Evolutionary conservation across 2,888 invertebrate genomes (phyloP).

Genomic region (Mycalesis mineus): DNA sequence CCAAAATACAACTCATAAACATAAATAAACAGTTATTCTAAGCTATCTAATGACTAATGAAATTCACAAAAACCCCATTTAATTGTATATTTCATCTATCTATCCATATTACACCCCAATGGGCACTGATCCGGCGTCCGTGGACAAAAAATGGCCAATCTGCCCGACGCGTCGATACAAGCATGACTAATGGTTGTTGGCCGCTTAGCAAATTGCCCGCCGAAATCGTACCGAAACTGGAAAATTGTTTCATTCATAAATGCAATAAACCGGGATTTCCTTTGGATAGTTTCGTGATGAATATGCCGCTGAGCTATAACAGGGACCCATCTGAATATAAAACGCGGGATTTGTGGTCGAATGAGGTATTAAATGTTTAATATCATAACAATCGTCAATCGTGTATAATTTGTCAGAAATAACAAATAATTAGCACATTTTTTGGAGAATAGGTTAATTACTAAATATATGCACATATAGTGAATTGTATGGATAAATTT

Average conservation of each 20-base stretch:
- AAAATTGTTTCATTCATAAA: constrained; percentile 76
- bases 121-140: constrained; percentile 47
- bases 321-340: constrained; percentile 41
- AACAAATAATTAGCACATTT: too few relatives aligned
- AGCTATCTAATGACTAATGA: constrained; percentile 3
- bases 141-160: constrained; percentile 70
- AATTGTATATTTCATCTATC: background rate
- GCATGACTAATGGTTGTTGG: constrained; percentile 67
- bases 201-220: constrained; percentile 70
- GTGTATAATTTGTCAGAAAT: background rate
- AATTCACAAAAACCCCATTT: background rate
- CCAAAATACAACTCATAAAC: too few relatives aligned
- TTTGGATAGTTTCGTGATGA: constrained; percentile 59
- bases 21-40: too few relatives aligned
- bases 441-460: too few relatives aligned
- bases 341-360: constrained; percentile 34
- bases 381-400: background rate
- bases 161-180: constrained; percentile 61
- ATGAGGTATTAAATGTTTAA: background rate
- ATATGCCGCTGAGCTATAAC: constrained; percentile 54
- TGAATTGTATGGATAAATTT: too few relatives aligned
- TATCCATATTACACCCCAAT: constrained; percentile 46
- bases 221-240: constrained; percentile 67
- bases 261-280: constrained; percentile 62
- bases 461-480: too few relatives aligned